Base-by-base conservation (phyloP, 2,113 vertebrate genomes). In the Clarias magur region DNA sequence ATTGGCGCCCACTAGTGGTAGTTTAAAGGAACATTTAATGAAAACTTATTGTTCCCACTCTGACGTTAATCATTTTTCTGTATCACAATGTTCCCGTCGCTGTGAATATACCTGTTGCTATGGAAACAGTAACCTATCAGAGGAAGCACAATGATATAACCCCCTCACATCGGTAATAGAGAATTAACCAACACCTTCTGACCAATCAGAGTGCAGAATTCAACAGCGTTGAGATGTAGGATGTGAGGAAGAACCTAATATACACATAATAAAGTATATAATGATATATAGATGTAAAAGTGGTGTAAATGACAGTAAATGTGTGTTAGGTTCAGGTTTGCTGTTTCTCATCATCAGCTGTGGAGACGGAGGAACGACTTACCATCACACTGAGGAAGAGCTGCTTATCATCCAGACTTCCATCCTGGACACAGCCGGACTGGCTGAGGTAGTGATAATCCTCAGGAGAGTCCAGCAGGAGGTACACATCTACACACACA, bases 381-480 rank as follows among this genome's bases (percentile, higher is more conserved):
- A 98, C 97, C 97, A 97, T 96, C 82, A 98, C 96, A 80, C 96
- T 97, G 86, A 94, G 91, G 91, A 96, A 98, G 88, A 97, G 95
- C 84, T 96, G 94, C 84, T 90, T 86, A 78, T 98, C 97, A 86
- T 97, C 95, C 88, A 97, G 92, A 80, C 95, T 96, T 89, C 94
- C 93, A 87, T 97, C 96, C 79, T 93, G 92, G 88, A 95, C 86
- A 60, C 97, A 97, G 57, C 96, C 97, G 5, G 97, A 96, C 91
- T 97, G 96, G 88, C 94, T 96, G 90, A 98, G 94, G 93, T 98
- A 98, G 88, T 86, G 96, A 12, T 97, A 97, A 0, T 89, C 91
- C 89, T 96, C 95, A 0, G 96, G 94, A 87, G 91, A 93, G 42
- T 97, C 96, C 6, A 94, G 94, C 86, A 98, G 94, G 78, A 93